Conservation (phyloP, 2,797 vertebrate species). For the Enteromius thamalakanensis region DNA sequence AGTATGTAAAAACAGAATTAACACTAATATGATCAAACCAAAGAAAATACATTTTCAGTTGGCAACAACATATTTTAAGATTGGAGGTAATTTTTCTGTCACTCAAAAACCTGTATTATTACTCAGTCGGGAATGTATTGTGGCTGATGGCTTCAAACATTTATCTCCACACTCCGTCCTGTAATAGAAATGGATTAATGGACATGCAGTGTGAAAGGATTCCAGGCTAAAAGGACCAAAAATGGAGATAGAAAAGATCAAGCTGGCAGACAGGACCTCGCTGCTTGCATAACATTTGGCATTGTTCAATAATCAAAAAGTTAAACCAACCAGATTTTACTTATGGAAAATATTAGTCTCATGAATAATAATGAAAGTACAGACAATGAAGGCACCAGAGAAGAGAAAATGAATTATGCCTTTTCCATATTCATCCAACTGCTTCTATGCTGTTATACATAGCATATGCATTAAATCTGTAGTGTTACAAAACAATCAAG, state of each 20-base stretch:
- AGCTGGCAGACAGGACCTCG: background rate
- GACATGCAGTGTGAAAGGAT: background rate
- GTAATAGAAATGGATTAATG: background rate
- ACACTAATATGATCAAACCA: background rate
- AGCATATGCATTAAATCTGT: background rate
- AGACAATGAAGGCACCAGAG: background rate
- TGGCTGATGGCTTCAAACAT: background rate
- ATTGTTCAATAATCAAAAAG: constrained; percentile 12
- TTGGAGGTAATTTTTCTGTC: background rate
- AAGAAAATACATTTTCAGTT: background rate
- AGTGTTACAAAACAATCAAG: background rate
- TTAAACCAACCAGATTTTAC: constrained; percentile 7
- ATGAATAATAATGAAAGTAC: background rate
- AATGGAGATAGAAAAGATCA: background rate
- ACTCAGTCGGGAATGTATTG: background rate
- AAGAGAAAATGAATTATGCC: background rate
- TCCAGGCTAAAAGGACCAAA: constrained; percentile 31
- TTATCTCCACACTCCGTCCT: background rate
- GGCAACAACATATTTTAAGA: background rate
- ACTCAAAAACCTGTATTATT: background rate
- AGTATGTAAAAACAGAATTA: background rate
- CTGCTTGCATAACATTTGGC: constrained; percentile 14
- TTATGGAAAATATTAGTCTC: background rate
- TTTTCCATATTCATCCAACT: background rate
- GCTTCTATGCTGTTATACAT: background rate